Evolutionary conservation across 1,140 invertebrate genomes (phyloP).

Genomic region (Manduca sexta): DNA sequence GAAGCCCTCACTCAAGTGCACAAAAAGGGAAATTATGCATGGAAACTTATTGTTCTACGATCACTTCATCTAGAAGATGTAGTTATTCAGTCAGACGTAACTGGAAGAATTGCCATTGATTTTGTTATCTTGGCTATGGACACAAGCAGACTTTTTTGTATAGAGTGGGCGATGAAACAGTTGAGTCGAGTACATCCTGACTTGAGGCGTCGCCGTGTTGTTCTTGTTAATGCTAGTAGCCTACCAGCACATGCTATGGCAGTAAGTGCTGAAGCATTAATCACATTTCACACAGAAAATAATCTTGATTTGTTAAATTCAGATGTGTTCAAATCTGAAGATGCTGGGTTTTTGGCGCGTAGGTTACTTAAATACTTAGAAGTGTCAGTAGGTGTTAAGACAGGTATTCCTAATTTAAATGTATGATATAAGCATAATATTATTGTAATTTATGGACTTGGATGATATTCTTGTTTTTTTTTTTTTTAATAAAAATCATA

Average conservation of each 20-base stretch:
- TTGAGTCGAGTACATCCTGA: constrained; percentile 53
- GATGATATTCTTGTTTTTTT: too few species aligned
- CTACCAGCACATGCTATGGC: constrained; percentile 50
- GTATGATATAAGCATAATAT: constrained; percentile 24
- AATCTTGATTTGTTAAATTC: constrained; percentile 54
- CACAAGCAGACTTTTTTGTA: constrained; percentile 49
- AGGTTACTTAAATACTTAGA: constrained; percentile 54
- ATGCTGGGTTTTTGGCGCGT: constrained; percentile 37
- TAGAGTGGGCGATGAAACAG: constrained; percentile 50
- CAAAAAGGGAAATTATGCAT: constrained; percentile 37
- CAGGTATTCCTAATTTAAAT: constrained; percentile 61
- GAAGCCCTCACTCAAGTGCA: constrained; percentile 49
- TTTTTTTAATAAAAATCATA: too few species aligned
- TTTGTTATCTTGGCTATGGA: constrained; percentile 58
- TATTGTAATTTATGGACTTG: background rate
- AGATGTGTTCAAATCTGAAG: constrained; percentile 43
- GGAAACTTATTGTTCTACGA: constrained; percentile 48
- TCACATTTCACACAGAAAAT: constrained; percentile 44
- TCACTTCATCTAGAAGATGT: constrained; percentile 49
- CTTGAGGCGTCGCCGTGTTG: constrained; percentile 40
- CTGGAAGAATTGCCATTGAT: constrained; percentile 54
- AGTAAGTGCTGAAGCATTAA: constrained; percentile 44
- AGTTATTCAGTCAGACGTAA: constrained; percentile 38
- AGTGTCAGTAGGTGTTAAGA: constrained; percentile 53
- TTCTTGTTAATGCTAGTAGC: constrained; percentile 53